phyloP scores from a whole-genome alignment of 2,888 invertebrate species.

The Drosophila testacea region DNA sequence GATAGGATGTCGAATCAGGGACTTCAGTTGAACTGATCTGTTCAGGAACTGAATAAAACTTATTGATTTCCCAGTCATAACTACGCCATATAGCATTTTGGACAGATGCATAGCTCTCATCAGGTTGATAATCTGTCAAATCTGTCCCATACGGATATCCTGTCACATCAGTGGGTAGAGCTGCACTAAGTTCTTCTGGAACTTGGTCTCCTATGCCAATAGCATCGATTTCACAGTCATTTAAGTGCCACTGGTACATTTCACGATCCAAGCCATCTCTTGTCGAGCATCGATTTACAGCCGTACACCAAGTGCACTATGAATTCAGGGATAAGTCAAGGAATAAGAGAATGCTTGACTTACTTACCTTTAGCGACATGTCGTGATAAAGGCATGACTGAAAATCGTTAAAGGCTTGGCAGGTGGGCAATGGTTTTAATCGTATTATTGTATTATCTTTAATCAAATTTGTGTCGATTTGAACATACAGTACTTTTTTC shows the following conservation, averaged over 20 bases:
- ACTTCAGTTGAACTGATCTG: background rate
- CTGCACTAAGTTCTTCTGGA: too few relatives aligned
- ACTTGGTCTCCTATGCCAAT: background rate
- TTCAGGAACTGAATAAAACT: background rate
- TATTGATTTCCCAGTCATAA: too few relatives aligned
- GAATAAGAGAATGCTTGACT: background rate
- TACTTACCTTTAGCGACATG: background rate
- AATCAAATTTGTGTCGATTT: too few relatives aligned
- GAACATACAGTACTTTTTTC: too few relatives aligned
- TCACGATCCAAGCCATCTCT: background rate
- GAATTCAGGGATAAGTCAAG: background rate
- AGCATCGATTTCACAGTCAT: background rate
- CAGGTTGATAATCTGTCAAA: too few relatives aligned
- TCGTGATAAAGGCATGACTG: background rate
- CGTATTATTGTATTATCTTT: background rate
- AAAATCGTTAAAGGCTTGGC: background rate
- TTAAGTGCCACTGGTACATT: too few relatives aligned
- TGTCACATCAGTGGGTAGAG: too few relatives aligned
- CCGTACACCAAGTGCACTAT: background rate
- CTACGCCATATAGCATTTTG: too few relatives aligned
- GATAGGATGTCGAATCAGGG: background rate
- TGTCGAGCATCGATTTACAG: conserved; percentile 2
- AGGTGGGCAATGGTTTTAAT: background rate
- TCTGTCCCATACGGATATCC: too few relatives aligned
- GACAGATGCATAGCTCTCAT: too few relatives aligned